Evolutionary conservation across 2,888 invertebrate genomes (phyloP).

Genomic region (Lagria hirta): DNA sequence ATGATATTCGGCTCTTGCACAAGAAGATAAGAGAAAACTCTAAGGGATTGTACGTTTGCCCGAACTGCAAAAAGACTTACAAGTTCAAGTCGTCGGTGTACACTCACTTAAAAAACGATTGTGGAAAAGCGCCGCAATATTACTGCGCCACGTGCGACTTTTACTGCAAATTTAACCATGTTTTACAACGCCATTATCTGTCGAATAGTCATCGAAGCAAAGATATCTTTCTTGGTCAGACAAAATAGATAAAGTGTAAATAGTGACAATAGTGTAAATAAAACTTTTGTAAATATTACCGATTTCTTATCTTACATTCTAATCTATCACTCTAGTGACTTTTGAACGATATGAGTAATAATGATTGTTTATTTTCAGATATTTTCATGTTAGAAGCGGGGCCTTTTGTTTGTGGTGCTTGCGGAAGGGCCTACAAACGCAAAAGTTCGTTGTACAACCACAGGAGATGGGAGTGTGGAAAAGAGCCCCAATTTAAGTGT

Average conservation of each 20-base stretch:
- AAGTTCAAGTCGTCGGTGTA: conserved; percentile 73
- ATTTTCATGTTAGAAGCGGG: conserved; percentile 17
- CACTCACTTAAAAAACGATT: conserved; percentile 73
- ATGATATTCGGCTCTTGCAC: conserved; percentile 8
- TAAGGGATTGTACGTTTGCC: conserved; percentile 54
- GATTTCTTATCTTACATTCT: conserved; percentile 13
- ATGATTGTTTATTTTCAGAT: conserved; percentile 19
- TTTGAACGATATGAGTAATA: conserved; percentile 9
- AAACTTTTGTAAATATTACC: conserved; percentile 26
- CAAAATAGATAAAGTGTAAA: conserved; percentile 9
- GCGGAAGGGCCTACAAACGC: conserved; percentile 74
- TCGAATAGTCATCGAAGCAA: conserved; percentile 29
- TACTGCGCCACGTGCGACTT: conserved; percentile 42
- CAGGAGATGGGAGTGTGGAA: conserved; percentile 39
- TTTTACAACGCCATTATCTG: conserved; percentile 40
- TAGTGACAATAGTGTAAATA: conserved; percentile 21
- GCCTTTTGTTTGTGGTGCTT: conserved; percentile 59
- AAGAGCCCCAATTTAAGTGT: conserved; percentile 40
- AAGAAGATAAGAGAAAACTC: conserved; percentile 23
- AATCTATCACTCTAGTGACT: conserved; percentile 1
- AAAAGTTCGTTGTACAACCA: conserved; percentile 64
- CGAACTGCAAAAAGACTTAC: conserved; percentile 74
- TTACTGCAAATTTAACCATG: conserved; percentile 43
- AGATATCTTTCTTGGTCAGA: conserved; percentile 13
- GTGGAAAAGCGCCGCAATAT: conserved; percentile 54